Conservation (phyloP, 2,888 invertebrate species). For the Teleiodes luculella region DNA sequence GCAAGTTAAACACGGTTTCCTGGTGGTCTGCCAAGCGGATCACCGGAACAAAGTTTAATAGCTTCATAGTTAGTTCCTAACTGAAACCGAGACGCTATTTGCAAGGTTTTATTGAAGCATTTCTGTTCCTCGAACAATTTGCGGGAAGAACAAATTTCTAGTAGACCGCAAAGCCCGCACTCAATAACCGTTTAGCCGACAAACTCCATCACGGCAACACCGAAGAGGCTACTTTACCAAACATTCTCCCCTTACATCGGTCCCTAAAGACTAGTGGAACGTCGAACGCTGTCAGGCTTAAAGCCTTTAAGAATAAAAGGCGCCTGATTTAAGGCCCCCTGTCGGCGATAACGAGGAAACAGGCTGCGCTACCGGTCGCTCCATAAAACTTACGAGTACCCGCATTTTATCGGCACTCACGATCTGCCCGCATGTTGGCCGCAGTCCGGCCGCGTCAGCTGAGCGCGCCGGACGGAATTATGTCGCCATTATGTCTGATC, state of each 20-base stretch:
- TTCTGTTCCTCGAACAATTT: constrained; percentile 2
- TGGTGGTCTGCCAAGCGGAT: constrained; percentile 38
- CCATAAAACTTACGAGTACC: constrained; percentile 67
- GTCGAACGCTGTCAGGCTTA: constrained; percentile 47
- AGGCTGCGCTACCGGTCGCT: constrained; percentile 57
- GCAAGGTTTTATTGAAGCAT: constrained; percentile 11
- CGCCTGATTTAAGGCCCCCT: constrained; percentile 65
- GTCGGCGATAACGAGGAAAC: constrained; percentile 69
- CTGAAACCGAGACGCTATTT: constrained; percentile 10
- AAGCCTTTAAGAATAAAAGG: constrained; percentile 64
- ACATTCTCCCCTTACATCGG: constrained; percentile 35
- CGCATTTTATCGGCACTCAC: constrained; percentile 57
- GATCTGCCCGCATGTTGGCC: constrained; percentile 64
- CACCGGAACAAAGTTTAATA: constrained; percentile 53
- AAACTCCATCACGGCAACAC: constrained; percentile 29
- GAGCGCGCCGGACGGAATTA: constrained; percentile 55
- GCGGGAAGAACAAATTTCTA: background rate
- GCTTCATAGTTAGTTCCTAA: constrained; percentile 44
- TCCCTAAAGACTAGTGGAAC: constrained; percentile 33
- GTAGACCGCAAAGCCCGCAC: constrained; percentile 3
- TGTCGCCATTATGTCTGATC: constrained; percentile 58
- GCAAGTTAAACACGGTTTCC: constrained; percentile 26
- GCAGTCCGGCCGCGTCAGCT: constrained; percentile 57
- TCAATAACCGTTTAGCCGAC: constrained; percentile 28
- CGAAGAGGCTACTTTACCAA: constrained; percentile 37